These are phyloP conservation scores for Monochamus alternatus DNA, from an alignment of 2,888 invertebrate species.

Conservation along the genomic window DNA sequence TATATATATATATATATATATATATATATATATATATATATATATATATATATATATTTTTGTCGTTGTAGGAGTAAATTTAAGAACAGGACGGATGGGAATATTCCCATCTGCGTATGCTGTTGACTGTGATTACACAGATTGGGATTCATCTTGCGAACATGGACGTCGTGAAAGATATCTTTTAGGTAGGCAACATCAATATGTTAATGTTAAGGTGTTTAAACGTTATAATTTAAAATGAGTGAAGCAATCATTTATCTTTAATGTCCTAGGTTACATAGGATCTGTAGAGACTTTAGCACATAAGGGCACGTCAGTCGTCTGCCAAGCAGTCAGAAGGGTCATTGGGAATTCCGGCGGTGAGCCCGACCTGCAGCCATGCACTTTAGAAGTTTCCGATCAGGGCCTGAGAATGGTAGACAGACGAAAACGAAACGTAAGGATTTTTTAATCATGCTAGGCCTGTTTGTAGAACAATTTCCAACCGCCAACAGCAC, in stretches of 20 bases:
- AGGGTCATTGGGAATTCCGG: conserved; percentile 84
- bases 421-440: conserved; percentile 86
- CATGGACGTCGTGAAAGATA: conserved; percentile 91
- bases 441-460: conserved; percentile 67
- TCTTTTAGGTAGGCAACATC: conserved; percentile 75
- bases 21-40: no score
- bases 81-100: conserved; percentile 91
- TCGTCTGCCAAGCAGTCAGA: conserved; percentile 92
- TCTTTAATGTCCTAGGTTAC: conserved; percentile 74
- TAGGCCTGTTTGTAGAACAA: conserved; percentile 4
- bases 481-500: no score
- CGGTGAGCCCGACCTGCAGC: conserved; percentile 82
- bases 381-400: conserved; percentile 94
- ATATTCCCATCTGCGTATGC: conserved; percentile 98
- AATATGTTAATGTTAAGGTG: neutral
- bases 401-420: conserved; percentile 97
- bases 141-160: conserved; percentile 91
- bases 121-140: conserved; percentile 96
- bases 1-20: no score
- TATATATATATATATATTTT: no score
- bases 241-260: neutral
- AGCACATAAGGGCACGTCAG: conserved; percentile 97
- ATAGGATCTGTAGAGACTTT: conserved; percentile 97
- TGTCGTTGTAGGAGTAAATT: conserved; percentile 85
- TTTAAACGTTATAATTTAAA: no score